A percentile compares a stretch with the other conserved stretches of the same genome.
Conservation (phyloP, 2,888 invertebrate species). For the Chymomyza procnemis region DNA sequence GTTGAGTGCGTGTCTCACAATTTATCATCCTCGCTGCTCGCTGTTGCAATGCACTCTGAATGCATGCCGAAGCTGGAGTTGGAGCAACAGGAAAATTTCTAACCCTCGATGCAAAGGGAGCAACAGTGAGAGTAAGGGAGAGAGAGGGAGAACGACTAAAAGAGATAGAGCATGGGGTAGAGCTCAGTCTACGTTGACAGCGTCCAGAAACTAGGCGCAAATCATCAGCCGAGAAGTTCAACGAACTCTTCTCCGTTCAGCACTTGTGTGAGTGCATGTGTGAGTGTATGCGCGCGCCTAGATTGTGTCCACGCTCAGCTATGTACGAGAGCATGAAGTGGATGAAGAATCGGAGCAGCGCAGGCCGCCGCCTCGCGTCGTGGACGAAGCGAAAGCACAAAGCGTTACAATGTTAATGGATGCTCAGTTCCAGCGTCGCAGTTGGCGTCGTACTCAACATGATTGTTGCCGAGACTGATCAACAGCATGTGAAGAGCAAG, state of each 20-base stretch:
- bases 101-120: conserved; percentile 54
- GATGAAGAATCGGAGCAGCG: conserved; percentile 18
- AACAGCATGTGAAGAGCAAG: background rate
- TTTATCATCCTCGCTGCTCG: conserved; percentile 61
- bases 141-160: background rate
- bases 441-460: conserved; percentile 7
- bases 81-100: conserved; percentile 39
- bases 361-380: conserved; percentile 39
- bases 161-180: background rate
- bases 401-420: conserved; percentile 64
- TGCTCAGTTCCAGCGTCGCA: conserved; percentile 17
- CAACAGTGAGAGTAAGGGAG: background rate
- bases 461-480: background rate
- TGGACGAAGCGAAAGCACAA: conserved; percentile 62
- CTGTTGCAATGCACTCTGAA: background rate
- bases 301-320: conserved; percentile 64
- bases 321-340: background rate
- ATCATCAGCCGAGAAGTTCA: conserved; percentile 63
- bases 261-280: conserved; percentile 13
- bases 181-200: conserved; percentile 7
- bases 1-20: conserved; percentile 35
- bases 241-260: conserved; percentile 44
- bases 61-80: background rate
- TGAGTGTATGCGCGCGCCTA: conserved; percentile 47
- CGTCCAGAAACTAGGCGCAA: conserved; percentile 57